Conservation (phyloP, 1,140 invertebrate species). For the Coelopa frigida region DNA sequence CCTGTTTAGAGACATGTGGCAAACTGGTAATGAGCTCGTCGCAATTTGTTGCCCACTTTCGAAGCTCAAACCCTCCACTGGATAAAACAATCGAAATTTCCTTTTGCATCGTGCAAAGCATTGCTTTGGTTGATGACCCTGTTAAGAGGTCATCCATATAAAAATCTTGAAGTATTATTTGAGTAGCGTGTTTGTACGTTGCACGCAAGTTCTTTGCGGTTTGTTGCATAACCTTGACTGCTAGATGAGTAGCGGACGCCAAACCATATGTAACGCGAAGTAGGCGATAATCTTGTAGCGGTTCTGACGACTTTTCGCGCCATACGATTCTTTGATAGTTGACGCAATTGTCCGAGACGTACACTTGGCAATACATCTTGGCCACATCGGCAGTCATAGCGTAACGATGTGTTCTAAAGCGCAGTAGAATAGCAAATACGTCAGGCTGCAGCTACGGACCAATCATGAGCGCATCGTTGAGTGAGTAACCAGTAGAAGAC, state of each 20-base stretch:
- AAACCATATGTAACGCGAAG: slow-evolving; percentile 32
- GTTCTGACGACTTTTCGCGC: slow-evolving; percentile 20
- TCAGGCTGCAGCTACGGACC: background rate
- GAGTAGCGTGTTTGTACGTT: too few relatives aligned
- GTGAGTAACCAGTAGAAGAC: too few relatives aligned
- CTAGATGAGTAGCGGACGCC: slow-evolving; percentile 30
- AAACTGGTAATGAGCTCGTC: too few relatives aligned
- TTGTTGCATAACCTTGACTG: slow-evolving; percentile 29
- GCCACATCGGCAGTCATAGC: slow-evolving; percentile 16
- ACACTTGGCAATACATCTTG: slow-evolving; percentile 21
- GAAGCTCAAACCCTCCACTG: too few relatives aligned
- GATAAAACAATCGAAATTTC: too few relatives aligned
- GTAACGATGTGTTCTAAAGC: slow-evolving; percentile 15
- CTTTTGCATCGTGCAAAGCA: too few relatives aligned
- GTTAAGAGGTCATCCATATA: background rate
- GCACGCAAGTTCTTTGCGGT: too few relatives aligned
- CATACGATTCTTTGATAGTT: slow-evolving; percentile 38
- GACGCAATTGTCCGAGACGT: slow-evolving; percentile 5
- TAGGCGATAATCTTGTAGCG: slow-evolving; percentile 10
- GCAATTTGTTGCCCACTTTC: too few relatives aligned
- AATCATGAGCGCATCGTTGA: too few relatives aligned
- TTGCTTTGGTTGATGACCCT: too few relatives aligned
- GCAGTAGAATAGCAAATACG: slow-evolving; percentile 11
- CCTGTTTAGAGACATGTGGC: too few relatives aligned
- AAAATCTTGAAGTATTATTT: background rate